Evolutionary conservation across 2,888 invertebrate genomes (phyloP), one percentile per base, ranked within the genome.

Genomic region (Stenchaetothrips biformis): DNA sequence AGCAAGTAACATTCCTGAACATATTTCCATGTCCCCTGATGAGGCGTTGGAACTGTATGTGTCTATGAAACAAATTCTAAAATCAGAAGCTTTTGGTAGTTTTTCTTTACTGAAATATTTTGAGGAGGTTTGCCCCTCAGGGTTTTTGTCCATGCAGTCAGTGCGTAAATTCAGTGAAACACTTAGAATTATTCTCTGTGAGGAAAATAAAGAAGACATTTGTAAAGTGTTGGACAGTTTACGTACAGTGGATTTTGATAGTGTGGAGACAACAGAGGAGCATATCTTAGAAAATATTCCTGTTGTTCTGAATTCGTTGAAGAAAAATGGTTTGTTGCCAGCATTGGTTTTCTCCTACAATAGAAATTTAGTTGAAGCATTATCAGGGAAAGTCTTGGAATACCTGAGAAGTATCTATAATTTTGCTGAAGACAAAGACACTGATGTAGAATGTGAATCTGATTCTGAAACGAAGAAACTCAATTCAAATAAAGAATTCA

Each of bases 291-390:
- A 25, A 25, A 74, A 74, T 25, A 74, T 74, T 25, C 67, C 67
- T 74, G 21, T 11, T 11, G 25, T 74, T 11, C 11, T 74, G 11
- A 25, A 74, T 8, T 21, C 25, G 7, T 79, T 84, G 77, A 80
- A 82, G 48, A 48, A 82, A 78, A 78, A 80, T 53, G 82, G 83
- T 59, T 82, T 84, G 82, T 80, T 84, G 77, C 84, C 84, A 47
- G 82, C 83, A 11, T 82, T 84, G 77, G 80, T 83, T 18, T 84
- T 84, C 81, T 81, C 82, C 2, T 83, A 83, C 77, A 81, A 82
- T 78, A 81, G 84, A 48, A 16, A 16, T 0, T 79, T 82, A 27
- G 80, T 83, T 48, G 80, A 82, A 59, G 6, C 18, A 11, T 67
- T 82, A n/a, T 62, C 74, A 81, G 7, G 48, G 62, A 74, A n/a